Evolutionary conservation across 1,140 invertebrate species (phyloP), one percentile per base, ranked within the genome.

Genomic region (Tetramorium simillimum): DNA sequence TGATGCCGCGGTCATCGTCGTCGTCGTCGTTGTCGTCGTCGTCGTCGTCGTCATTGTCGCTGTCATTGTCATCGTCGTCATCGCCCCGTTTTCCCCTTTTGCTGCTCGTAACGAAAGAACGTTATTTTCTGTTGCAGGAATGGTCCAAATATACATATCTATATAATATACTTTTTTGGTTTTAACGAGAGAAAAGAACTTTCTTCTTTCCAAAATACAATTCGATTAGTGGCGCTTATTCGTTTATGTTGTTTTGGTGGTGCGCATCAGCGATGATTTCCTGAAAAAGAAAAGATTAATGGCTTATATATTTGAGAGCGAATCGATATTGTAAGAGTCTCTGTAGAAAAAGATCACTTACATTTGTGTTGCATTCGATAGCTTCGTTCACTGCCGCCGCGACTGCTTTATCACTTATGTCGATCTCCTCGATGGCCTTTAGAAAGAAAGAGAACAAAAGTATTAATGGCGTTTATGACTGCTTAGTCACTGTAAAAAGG

Each of bases 111-210:
- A 94, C 92, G 91, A 95, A 95, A 95, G 91, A 95, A 94, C 92
- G 90, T 93, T 93, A 92, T 95, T 95, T 94, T 95, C 92, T 90
- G 92, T 94, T 94, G 93, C 91, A 95, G 94, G 94, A 95, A 95
- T 95, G 94, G 94, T 95, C 94, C 95, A 94, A 95, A 95, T 95
- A 94, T 95, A 95, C 93, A 95, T 95, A 95, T 94, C 93, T 95
- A 95, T 95, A 95, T 94, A 95, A 95, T 95, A 95, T 95, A 95
- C 91, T 93, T 94, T 94, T 95, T 95, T 95, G 95, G 94, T 95
- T 95, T 95, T 95, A 95, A 94, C 93, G 94, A 94, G 93, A 95
- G 93, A 95, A 95, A 95, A 94, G 92, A 95, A 94, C 90, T 93
- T 95, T 95, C 93, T 94, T 94, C 93, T 95, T 95, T 93, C 93